Percentiles rank a stretch among this genome's conserved stretches.
phyloP scores from a whole-genome alignment of 2,113 vertebrate species.

The Oxygymnocypris stewartii region DNA sequence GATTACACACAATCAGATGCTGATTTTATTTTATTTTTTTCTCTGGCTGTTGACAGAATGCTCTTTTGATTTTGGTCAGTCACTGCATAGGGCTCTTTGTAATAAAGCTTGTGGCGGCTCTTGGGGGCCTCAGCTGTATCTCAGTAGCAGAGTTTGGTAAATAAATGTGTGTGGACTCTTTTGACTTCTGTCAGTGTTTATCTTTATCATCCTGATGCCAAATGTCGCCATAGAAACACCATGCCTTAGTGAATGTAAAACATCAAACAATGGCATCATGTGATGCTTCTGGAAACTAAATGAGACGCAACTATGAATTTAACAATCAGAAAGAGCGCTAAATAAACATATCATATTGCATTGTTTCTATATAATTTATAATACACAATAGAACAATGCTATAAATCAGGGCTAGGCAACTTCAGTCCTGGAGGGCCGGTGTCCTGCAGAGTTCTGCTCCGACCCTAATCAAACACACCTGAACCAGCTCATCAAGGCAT shows the following conservation, averaged over 20 bases:
- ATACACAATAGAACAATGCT: not conserved
- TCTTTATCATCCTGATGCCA: not conserved
- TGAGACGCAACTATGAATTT: not conserved
- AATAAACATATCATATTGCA: not conserved
- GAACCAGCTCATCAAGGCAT: too few relatives aligned
- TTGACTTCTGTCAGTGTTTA: too few relatives aligned
- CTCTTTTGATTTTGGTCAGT: too few relatives aligned
- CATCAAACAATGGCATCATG: not conserved
- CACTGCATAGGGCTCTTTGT: too few relatives aligned
- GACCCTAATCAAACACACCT: too few relatives aligned
- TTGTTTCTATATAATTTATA: not conserved
- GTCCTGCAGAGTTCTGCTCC: too few relatives aligned
- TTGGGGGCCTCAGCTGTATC: not conserved
- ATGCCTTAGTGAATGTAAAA: not conserved
- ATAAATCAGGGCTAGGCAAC: not conserved
- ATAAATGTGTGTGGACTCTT: not conserved
- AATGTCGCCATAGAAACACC: not conserved
- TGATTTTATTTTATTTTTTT: too few relatives aligned
- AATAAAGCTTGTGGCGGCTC: too few relatives aligned
- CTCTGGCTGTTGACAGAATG: too few relatives aligned
- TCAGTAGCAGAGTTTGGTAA: not conserved
- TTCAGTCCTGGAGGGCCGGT: not conserved
- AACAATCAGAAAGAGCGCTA: not conserved
- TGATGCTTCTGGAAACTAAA: not conserved
- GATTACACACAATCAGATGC: too few relatives aligned